phyloP scores from a whole-genome alignment of 2,888 invertebrate genomes.

The Alentia gelatinosa region DNA sequence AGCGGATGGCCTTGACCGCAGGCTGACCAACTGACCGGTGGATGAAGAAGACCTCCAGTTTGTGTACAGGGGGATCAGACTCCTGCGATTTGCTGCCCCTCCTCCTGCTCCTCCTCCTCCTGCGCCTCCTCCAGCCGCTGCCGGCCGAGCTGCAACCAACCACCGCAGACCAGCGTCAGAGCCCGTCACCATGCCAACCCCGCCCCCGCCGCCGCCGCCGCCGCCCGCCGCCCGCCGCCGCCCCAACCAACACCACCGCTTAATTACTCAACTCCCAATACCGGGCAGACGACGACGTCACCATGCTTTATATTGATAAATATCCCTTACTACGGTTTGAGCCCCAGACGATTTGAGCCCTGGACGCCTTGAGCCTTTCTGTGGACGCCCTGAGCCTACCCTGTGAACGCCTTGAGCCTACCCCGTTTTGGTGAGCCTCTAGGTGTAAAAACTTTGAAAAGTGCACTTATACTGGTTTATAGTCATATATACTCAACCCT shows the following conservation, averaged over 20 bases:
- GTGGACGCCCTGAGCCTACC: too few relatives aligned
- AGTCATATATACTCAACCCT: too few relatives aligned
- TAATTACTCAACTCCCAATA: too few relatives aligned
- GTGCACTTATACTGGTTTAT: too few relatives aligned
- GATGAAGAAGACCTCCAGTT: background rate
- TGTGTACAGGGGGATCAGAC: background rate
- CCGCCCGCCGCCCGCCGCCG: background rate
- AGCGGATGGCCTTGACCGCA: background rate
- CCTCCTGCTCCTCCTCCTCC: background rate
- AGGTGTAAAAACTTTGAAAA: too few relatives aligned
- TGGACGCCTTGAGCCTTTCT: too few relatives aligned
- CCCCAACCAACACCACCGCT: background rate
- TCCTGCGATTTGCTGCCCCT: background rate
- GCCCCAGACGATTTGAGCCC: too few relatives aligned
- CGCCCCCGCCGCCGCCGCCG: background rate
- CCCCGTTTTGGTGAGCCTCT: too few relatives aligned
- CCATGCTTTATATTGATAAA: too few relatives aligned
- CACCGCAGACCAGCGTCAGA: background rate
- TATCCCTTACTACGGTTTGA: too few relatives aligned
- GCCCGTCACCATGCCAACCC: background rate
- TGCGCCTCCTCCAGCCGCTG: background rate
- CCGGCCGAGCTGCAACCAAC: constrained; percentile 3
- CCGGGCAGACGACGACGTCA: too few relatives aligned
- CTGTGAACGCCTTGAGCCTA: too few relatives aligned
- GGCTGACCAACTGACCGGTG: constrained; percentile 6